Conservation (phyloP, 2,797 vertebrate species). For the Synanceia verrucosa region DNA sequence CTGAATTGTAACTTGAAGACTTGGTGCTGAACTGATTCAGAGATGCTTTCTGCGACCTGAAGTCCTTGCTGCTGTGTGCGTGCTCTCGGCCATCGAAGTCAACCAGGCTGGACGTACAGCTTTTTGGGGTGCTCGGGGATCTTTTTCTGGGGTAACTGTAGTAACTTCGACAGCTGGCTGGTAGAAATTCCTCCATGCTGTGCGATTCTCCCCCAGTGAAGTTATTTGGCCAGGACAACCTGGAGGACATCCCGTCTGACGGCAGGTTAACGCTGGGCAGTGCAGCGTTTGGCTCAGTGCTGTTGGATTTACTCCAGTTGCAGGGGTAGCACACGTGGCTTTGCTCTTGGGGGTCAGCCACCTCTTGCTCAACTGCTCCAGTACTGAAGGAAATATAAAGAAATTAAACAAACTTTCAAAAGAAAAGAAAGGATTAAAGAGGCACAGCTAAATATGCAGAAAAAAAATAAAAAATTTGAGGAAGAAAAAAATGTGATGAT, state of each 20-base stretch:
- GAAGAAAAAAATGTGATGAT: too few relatives aligned
- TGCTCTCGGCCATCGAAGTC: slow-evolving; percentile 83
- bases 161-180: slow-evolving; percentile 88
- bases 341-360: slow-evolving; percentile 79
- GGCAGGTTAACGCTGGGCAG: slow-evolving; percentile 78
- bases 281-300: slow-evolving; percentile 73
- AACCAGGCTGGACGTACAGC: slow-evolving; percentile 87
- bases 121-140: slow-evolving; percentile 88
- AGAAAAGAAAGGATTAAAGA: not conserved
- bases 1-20: slow-evolving; percentile 92
- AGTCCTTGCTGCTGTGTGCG: slow-evolving; percentile 39
- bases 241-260: slow-evolving; percentile 81
- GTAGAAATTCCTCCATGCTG: slow-evolving; percentile 85
- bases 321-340: slow-evolving; percentile 89
- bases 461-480: not conserved
- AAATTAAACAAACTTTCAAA: too few relatives aligned
- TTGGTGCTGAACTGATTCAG: slow-evolving; percentile 85
- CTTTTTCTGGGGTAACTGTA: slow-evolving; percentile 97
- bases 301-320: slow-evolving; percentile 79
- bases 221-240: slow-evolving; percentile 95
- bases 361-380: slow-evolving; percentile 84
- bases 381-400: slow-evolving; percentile 64
- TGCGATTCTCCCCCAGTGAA: slow-evolving; percentile 86
- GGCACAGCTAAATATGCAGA: not conserved
- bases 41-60: slow-evolving; percentile 69